These are phyloP conservation scores for Anoplophora glabripennis DNA, from an alignment of 1,140 invertebrate species.

Conservation along the genomic window DNA sequence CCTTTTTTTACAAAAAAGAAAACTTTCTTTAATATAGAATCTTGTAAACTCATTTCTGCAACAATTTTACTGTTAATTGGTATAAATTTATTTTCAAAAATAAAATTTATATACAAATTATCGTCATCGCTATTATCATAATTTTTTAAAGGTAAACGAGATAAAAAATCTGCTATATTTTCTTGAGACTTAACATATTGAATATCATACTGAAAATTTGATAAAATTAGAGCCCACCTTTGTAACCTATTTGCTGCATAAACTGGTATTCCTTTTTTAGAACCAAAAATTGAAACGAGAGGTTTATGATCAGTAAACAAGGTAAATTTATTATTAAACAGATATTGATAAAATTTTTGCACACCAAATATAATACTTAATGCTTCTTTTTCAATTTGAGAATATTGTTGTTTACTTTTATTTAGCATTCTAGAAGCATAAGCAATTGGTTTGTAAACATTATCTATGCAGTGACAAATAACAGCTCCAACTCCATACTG, in stretches of 20 bases:
- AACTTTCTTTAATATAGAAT: no score
- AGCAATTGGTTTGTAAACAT: conserved; percentile 46
- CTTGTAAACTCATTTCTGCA: no score
- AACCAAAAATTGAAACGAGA: conserved; percentile 49
- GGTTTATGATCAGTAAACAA: conserved; percentile 55
- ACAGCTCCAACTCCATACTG: conserved; percentile 34
- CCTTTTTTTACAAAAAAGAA: no score
- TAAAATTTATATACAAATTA: background rate
- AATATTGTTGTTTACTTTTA: conserved; percentile 50
- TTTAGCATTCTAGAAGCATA: conserved; percentile 50
- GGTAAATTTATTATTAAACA: conserved; percentile 53
- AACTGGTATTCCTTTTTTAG: conserved; percentile 40
- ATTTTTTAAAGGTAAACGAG: background rate
- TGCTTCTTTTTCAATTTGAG: conserved; percentile 56
- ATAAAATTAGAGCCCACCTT: conserved; percentile 43
- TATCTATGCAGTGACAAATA: conserved; percentile 35
- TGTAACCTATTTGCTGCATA: conserved; percentile 41
- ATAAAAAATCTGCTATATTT: conserved; percentile 7
- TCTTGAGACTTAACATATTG: conserved; percentile 20
- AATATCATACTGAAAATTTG: conserved; percentile 39
- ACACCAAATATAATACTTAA: conserved; percentile 54
- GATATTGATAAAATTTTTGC: conserved; percentile 54
- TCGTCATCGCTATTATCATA: no score
- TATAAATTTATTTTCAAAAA: no score
- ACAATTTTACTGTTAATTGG: no score